Percentiles rank a stretch among this genome's conserved stretches.
Conservation (phyloP, 2,797 vertebrate genomes). For the Miichthys miiuy region DNA sequence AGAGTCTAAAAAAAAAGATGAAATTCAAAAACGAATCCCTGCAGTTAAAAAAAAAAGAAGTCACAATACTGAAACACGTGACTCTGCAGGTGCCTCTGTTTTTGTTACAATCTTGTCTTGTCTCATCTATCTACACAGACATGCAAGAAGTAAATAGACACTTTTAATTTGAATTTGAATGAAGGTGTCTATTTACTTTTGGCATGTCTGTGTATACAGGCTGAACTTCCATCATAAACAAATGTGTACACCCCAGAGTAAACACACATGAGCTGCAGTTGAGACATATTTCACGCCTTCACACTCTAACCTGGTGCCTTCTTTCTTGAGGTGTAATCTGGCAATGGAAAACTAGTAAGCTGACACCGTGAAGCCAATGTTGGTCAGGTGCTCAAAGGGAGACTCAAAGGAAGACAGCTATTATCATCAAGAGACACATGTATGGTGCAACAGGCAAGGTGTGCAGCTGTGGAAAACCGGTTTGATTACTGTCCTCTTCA, state of each 20-base stretch:
- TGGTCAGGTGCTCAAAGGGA: constrained; percentile 30
- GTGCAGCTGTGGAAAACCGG: constrained; percentile 48
- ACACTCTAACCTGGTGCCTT: constrained; percentile 2
- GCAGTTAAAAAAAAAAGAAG: constrained; percentile 19
- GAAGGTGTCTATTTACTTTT: too few relatives aligned
- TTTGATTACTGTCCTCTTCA: constrained; percentile 32
- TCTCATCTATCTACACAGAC: background rate
- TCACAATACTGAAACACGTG: constrained; percentile 6
- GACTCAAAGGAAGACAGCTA: constrained; percentile 32
- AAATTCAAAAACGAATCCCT: background rate
- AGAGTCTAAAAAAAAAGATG: too few relatives aligned
- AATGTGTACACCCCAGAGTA: background rate
- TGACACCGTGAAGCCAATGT: constrained; percentile 47
- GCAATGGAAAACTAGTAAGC: constrained; percentile 55
- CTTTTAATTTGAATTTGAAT: too few relatives aligned
- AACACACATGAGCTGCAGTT: constrained; percentile 8
- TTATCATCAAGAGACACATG: constrained; percentile 19
- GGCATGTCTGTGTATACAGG: too few relatives aligned
- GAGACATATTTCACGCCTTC: constrained; percentile 13
- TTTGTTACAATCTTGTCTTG: background rate
- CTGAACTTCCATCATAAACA: background rate
- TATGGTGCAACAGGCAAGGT: constrained; percentile 26
- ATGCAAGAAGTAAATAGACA: too few relatives aligned
- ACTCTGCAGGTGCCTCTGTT: constrained; percentile 17
- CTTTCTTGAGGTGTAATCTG: constrained; percentile 46